Percentiles rank a stretch among this genome's conserved stretches.
These are phyloP conservation scores for Erynnis tages DNA, from an alignment of 2,888 invertebrate genomes.

Conservation along the genomic window DNA sequence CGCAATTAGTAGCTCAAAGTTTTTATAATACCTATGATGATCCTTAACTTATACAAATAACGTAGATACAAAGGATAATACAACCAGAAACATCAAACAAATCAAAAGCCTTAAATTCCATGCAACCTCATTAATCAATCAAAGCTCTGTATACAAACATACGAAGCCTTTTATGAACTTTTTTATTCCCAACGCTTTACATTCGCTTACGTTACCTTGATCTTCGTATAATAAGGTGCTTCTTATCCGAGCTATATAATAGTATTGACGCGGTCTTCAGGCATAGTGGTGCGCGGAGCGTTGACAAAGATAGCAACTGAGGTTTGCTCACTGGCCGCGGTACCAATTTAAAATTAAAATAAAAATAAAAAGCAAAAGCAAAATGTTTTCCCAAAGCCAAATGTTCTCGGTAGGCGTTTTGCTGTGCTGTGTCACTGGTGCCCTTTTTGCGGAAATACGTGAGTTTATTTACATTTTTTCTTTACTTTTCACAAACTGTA, in stretches of 20 bases:
- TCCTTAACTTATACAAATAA: too few relatives aligned
- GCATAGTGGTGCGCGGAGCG: slow-evolving; percentile 32
- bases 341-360: slow-evolving; percentile 12
- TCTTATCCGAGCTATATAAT: slow-evolving; percentile 39
- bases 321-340: slow-evolving; percentile 28
- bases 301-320: slow-evolving; percentile 30
- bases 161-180: slow-evolving; percentile 16
- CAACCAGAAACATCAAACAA: too few relatives aligned
- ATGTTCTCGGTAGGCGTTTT: slow-evolving; percentile 40
- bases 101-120: background rate
- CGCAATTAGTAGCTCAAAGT: too few relatives aligned
- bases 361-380: slow-evolving; percentile 27
- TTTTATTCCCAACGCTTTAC: slow-evolving; percentile 21
- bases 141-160: slow-evolving; percentile 12
- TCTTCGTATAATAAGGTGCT: slow-evolving; percentile 34
- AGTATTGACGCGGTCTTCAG: slow-evolving; percentile 29
- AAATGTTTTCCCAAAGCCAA: slow-evolving; percentile 39
- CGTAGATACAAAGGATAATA: background rate
- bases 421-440: slow-evolving; percentile 43
- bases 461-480: slow-evolving; percentile 28
- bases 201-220: slow-evolving; percentile 35
- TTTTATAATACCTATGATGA: too few relatives aligned
- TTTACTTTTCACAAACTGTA: background rate
- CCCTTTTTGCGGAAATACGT: slow-evolving; percentile 51
- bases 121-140: slow-evolving; percentile 8